Percentiles rank a stretch among this genome's conserved stretches.
These are phyloP conservation scores for Gerris buenoi DNA, from an alignment of 1,140 invertebrate genomes.

Conservation along the genomic window DNA sequence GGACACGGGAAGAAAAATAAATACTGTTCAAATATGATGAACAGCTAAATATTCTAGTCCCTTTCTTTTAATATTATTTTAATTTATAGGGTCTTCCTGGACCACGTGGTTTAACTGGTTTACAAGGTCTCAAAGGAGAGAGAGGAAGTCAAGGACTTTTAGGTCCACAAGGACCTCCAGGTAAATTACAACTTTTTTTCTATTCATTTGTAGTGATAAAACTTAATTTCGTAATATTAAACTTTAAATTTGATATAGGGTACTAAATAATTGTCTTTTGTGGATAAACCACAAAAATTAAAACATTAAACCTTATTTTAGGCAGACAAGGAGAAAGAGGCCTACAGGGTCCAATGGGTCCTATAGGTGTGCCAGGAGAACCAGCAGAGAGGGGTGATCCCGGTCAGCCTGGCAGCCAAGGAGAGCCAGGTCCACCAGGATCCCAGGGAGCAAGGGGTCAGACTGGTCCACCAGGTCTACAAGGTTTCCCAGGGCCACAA, in stretches of 20 bases:
- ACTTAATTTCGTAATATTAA: no score
- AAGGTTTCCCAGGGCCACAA: conserved; percentile 46
- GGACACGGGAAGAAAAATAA: no score
- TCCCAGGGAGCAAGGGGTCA: conserved; percentile 48
- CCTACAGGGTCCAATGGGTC: conserved; percentile 47
- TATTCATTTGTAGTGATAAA: no score
- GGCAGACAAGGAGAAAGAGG: conserved; percentile 52
- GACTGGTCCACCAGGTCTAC: conserved; percentile 43
- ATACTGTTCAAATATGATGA: no score
- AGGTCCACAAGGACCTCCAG: conserved; percentile 48
- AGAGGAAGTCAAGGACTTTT: conserved; percentile 41
- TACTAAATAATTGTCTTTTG: no score
- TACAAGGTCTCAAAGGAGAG: conserved; percentile 55
- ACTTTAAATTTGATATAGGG: no score
- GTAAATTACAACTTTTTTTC: no score
- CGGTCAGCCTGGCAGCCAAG: conserved; percentile 50
- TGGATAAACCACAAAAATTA: no score
- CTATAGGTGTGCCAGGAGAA: conserved; percentile 54
- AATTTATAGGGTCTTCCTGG: conserved; percentile 54
- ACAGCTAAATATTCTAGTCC: no score
- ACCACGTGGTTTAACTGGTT: conserved; percentile 43
- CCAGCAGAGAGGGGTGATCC: conserved; percentile 57
- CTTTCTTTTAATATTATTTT: no score
- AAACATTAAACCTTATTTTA: no score
- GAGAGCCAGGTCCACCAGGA: conserved; percentile 55